Conservation (phyloP, 2,113 vertebrate species). For the Mustela nigripes region DNA sequence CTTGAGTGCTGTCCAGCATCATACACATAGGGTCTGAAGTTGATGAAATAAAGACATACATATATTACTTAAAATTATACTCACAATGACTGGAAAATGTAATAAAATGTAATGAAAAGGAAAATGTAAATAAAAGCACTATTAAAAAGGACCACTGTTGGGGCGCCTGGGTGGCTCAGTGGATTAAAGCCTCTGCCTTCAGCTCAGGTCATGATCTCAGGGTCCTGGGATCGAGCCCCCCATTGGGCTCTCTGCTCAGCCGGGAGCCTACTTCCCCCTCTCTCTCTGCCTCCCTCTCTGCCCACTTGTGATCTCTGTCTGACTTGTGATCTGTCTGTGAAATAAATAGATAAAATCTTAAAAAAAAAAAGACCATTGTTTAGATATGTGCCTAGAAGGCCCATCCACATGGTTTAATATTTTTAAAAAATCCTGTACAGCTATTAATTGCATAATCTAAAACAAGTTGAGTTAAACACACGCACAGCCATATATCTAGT, state of each 20-base stretch:
- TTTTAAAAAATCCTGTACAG: background rate
- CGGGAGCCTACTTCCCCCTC: too few relatives aligned
- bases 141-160: background rate
- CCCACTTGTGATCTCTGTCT: too few relatives aligned
- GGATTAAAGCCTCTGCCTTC: too few relatives aligned
- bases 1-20: background rate
- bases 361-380: background rate
- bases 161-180: too few relatives aligned
- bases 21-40: background rate
- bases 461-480: background rate
- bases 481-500: background rate
- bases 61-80: background rate
- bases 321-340: too few relatives aligned
- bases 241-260: too few relatives aligned
- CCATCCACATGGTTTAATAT: background rate
- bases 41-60: background rate
- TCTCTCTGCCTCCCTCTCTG: too few relatives aligned
- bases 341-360: too few relatives aligned
- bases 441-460: background rate
- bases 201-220: too few relatives aligned
- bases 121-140: constrained; percentile 20
- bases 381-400: background rate
- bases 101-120: constrained; percentile 32
- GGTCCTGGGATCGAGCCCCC: too few relatives aligned
- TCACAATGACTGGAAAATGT: background rate